Conservation (phyloP, 2,888 invertebrate genomes). For the Epinotia brunnichana region DNA sequence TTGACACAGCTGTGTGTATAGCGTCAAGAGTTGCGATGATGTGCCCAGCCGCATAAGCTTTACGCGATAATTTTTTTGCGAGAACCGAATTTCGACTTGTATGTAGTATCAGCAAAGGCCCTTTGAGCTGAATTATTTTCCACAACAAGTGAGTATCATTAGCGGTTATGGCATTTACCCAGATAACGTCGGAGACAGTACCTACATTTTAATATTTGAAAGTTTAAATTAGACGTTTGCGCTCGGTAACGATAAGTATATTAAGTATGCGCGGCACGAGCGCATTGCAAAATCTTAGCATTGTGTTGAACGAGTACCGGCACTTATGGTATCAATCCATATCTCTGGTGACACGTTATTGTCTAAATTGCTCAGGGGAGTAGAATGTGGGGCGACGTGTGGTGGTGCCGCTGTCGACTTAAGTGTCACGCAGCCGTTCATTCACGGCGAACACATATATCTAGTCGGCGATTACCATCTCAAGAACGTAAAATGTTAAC, state of each 20-base stretch:
- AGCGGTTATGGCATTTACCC: conserved; percentile 54
- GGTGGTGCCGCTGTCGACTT: conserved; percentile 45
- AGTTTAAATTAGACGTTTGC: conserved; percentile 43
- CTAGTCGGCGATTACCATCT: conserved; percentile 49
- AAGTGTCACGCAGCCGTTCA: conserved; percentile 49
- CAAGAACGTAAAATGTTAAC: conserved; percentile 49
- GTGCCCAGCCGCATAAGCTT: conserved; percentile 47
- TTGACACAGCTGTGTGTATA: conserved; percentile 73
- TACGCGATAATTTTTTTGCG: conserved; percentile 50
- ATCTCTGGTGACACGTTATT: conserved; percentile 51
- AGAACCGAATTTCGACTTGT: neutral
- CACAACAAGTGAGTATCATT: conserved; percentile 46
- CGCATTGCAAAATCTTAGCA: conserved; percentile 49
- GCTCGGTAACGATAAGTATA: conserved; percentile 40
- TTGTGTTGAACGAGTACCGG: conserved; percentile 48
- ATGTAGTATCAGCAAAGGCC: neutral
- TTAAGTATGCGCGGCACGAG: conserved; percentile 44
- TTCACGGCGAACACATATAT: conserved; percentile 44
- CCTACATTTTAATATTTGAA: conserved; percentile 41
- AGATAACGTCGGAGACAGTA: conserved; percentile 47
- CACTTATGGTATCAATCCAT: conserved; percentile 44
- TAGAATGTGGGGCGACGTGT: conserved; percentile 49
- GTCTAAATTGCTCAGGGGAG: conserved; percentile 48
- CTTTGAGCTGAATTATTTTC: conserved; percentile 26
- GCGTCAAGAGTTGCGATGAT: conserved; percentile 62